A percentile compares a stretch with the other conserved stretches of the same genome.
phyloP scores from a whole-genome alignment of 2,113 vertebrate species.

The Prinia subflava region DNA sequence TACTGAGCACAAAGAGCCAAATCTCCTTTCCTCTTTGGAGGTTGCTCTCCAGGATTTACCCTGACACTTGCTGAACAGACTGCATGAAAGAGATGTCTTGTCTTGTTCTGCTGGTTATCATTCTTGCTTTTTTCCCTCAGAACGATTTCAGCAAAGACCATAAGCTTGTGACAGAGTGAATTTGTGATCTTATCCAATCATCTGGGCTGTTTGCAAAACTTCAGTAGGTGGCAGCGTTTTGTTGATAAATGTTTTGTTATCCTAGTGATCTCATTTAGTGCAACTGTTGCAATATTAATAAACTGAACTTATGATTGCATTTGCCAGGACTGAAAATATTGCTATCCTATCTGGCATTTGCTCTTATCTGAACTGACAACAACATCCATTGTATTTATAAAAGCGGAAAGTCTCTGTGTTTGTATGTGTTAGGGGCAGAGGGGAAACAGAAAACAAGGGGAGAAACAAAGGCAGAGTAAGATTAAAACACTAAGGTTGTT shows the following conservation, averaged over 20 bases:
- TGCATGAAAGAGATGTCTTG: slow-evolving; percentile 64
- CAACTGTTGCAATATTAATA: slow-evolving; percentile 84
- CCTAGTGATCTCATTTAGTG: slow-evolving; percentile 81
- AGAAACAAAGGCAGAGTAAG: neutral
- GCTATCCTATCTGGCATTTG: slow-evolving; percentile 71
- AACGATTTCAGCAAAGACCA: slow-evolving; percentile 72
- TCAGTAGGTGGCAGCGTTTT: slow-evolving; percentile 86
- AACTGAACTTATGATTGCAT: slow-evolving; percentile 78
- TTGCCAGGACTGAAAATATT: slow-evolving; percentile 76
- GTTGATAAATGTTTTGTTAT: slow-evolving; percentile 85
- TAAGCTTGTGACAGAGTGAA: slow-evolving; percentile 77
- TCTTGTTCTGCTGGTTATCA: slow-evolving; percentile 70
- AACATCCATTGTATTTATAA: slow-evolving; percentile 64
- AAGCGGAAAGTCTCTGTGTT: slow-evolving; percentile 5
- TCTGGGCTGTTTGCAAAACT: slow-evolving; percentile 81
- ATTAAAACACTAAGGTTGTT: neutral
- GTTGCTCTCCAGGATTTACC: slow-evolving; percentile 50
- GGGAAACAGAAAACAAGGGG: neutral
- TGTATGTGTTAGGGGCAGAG: slow-evolving; percentile 5
- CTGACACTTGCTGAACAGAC: slow-evolving; percentile 62
- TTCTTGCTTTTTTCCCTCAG: slow-evolving; percentile 40
- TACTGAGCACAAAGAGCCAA: neutral
- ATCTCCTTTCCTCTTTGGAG: neutral
- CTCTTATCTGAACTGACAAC: slow-evolving; percentile 79
- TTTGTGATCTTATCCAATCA: slow-evolving; percentile 82